Evolutionary conservation across 2,797 vertebrate genomes (phyloP), one percentile per base, ranked within the genome.

Genomic region (Acanthis flammea): DNA sequence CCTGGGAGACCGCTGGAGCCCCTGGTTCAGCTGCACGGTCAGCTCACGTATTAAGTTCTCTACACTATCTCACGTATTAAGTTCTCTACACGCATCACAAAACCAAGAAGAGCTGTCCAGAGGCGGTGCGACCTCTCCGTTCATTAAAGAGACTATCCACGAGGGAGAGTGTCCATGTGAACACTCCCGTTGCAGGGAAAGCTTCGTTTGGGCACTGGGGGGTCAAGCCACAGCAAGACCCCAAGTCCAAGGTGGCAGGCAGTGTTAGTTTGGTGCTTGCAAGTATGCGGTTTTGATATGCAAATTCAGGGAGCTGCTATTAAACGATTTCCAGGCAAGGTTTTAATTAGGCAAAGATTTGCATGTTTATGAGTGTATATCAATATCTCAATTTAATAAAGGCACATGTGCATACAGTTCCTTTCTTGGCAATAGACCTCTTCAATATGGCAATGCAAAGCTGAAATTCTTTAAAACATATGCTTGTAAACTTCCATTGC

Each of bases 51-150:
- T 41, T 41, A 41, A 16, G 39, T 2, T 41, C 39, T 41, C 39
- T 41, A 16, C 15, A 17, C 15, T 41, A 41, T 41, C 39, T 41
- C 39, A 4, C 14, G 0, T 41, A 5, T 24, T 7, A 6, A 6
- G 4, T 31, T 24, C 60, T 14, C 33, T 7, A 0, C 4, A 0
- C 3, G 27, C 13, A 3, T 35, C 19, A 7, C 42, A 25, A 19
- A 63, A 28, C 4, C 33, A 3, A 37, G 27, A 19, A 6, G 22
- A 54, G 19, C 57, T 51, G 6, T 8, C 8, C 2, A 2, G 65
- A 62, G n/a, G 51, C 0, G 1, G 9, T 6, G 60, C 0, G 1
- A 19, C 35, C 18, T 23, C 70, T 28, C 18, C 3, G 0, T 50
- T 35, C 28, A 7, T n/a, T 9, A 23, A 66, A 12, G 9, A 15